Conservation (phyloP, 2,888 invertebrate genomes). For the Cabera pusaria region DNA sequence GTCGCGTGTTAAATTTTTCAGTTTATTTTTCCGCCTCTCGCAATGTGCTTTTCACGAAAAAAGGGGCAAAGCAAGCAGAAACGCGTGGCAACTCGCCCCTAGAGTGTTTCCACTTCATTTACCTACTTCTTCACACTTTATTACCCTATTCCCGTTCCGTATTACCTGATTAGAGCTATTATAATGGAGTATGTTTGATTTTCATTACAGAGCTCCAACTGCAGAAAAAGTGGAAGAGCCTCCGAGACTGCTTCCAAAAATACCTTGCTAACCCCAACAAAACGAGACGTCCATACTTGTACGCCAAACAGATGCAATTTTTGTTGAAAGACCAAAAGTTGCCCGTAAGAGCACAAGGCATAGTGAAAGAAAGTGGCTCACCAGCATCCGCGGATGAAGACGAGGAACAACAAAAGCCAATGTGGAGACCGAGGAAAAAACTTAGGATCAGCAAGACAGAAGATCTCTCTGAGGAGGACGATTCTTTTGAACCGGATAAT, state of each 20-base stretch:
- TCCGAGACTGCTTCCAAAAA: slow-evolving; percentile 69
- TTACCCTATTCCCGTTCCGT: too few relatives aligned
- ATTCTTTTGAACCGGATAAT: slow-evolving; percentile 39
- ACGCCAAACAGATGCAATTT: slow-evolving; percentile 62
- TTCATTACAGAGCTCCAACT: slow-evolving; percentile 68
- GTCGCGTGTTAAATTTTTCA: too few relatives aligned
- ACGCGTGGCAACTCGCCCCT: too few relatives aligned
- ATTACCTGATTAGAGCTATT: too few relatives aligned
- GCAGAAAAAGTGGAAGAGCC: slow-evolving; percentile 78
- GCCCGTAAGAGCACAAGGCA: slow-evolving; percentile 28
- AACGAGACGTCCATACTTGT: slow-evolving; percentile 65
- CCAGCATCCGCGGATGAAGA: slow-evolving; percentile 55
- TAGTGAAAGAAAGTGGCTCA: slow-evolving; percentile 26
- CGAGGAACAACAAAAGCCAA: slow-evolving; percentile 14
- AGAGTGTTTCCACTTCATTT: too few relatives aligned
- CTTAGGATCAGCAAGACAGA: slow-evolving; percentile 49
- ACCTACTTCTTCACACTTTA: too few relatives aligned
- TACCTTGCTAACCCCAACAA: slow-evolving; percentile 59
- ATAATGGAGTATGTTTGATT: too few relatives aligned
- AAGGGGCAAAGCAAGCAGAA: too few relatives aligned
- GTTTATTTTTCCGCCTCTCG: too few relatives aligned
- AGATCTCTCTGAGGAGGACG: slow-evolving; percentile 53
- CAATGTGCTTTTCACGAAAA: too few relatives aligned
- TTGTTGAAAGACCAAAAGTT: slow-evolving; percentile 50
- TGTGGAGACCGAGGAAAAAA: slow-evolving; percentile 55